Evolutionary conservation across 2,888 invertebrate genomes (phyloP).

Genomic region (Yponomeuta plumbellus): DNA sequence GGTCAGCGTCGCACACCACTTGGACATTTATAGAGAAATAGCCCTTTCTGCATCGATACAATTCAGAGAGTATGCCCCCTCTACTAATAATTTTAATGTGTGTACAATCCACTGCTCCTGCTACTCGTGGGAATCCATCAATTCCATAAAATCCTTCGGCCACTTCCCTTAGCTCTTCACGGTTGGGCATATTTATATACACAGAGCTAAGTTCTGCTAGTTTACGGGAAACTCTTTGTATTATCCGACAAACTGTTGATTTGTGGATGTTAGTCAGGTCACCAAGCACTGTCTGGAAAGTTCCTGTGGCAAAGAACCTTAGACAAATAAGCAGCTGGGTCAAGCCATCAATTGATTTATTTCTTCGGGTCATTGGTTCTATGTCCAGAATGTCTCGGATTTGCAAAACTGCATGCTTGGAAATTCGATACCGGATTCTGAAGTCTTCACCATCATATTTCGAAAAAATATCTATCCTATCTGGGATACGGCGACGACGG

Average conservation of each 20-base stretch:
- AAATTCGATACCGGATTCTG: too few relatives aligned
- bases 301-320: conserved; percentile 12
- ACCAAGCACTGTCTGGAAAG: conserved; percentile 8
- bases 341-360: background rate
- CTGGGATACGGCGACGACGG: too few relatives aligned
- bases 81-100: conserved; percentile 13
- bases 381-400: background rate
- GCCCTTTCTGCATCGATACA: conserved; percentile 14
- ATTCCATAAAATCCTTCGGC: conserved; percentile 11
- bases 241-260: conserved; percentile 11
- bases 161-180: conserved; percentile 3
- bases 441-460: too few relatives aligned
- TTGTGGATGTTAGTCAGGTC: conserved; percentile 13
- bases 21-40: conserved; percentile 22
- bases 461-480: too few relatives aligned
- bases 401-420: too few relatives aligned
- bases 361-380: background rate
- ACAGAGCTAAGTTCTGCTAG: background rate
- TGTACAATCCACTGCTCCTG: conserved; percentile 9
- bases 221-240: conserved; percentile 8
- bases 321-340: conserved; percentile 5
- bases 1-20: conserved; percentile 16
- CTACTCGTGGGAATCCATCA: conserved; percentile 6
- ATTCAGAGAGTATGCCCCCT: conserved; percentile 1
- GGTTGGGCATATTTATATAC: background rate